Evolutionary conservation across 2,888 invertebrate genomes (phyloP).

Genomic region (Synanthedon tipuliformis): DNA sequence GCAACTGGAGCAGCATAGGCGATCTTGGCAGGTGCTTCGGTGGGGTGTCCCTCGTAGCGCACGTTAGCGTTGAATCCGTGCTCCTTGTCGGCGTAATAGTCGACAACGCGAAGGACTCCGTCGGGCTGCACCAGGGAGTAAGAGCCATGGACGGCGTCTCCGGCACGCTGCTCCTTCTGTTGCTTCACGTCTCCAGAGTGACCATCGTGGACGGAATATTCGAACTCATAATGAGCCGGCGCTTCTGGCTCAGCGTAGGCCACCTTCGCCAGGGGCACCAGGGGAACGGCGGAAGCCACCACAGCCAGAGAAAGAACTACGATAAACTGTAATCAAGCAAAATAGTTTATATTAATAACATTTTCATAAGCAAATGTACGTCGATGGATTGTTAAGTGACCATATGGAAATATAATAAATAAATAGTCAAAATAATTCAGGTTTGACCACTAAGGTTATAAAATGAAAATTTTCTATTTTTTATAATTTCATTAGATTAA

Average conservation of each 20-base stretch:
- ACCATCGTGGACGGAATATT: conserved; percentile 54
- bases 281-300: conserved; percentile 25
- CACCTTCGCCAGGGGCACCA: conserved; percentile 23
- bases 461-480: no score
- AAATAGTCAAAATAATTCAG: no score
- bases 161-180: conserved; percentile 53
- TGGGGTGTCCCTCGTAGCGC: conserved; percentile 23
- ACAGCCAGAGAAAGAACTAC: conserved; percentile 37
- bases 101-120: conserved; percentile 53
- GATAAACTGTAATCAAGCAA: conserved; percentile 28
- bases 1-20: conserved; percentile 12
- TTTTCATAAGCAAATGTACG: no score
- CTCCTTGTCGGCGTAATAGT: conserved; percentile 39
- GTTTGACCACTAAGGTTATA: no score
- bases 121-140: conserved; percentile 64
- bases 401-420: no score
- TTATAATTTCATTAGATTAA: no score
- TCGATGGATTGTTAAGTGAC: no score
- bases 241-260: conserved; percentile 17
- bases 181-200: conserved; percentile 58
- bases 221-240: conserved; percentile 39
- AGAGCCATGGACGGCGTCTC: conserved; percentile 53
- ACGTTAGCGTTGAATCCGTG: conserved; percentile 28
- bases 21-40: conserved; percentile 14
- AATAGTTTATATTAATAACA: background rate